phyloP scores from a whole-genome alignment of 2,113 vertebrate species.

The Candoia aspera region DNA sequence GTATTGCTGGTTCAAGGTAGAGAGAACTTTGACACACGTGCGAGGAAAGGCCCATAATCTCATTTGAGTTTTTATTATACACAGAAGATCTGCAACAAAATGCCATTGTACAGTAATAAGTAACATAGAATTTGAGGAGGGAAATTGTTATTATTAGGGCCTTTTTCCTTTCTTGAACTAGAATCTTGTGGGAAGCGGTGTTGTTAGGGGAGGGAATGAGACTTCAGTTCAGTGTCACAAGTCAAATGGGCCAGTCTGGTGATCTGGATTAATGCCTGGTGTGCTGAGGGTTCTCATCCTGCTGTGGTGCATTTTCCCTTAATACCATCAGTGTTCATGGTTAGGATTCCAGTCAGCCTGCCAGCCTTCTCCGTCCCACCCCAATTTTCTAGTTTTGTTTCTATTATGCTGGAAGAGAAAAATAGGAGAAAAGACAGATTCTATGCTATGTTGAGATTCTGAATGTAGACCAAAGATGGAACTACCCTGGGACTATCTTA shows the following conservation, averaged over 20 bases:
- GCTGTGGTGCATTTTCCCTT: neutral
- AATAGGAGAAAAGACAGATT: neutral
- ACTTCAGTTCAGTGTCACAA: neutral
- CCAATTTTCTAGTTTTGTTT: neutral
- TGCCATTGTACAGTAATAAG: too few species aligned
- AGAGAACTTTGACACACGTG: neutral
- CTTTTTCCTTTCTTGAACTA: too few species aligned
- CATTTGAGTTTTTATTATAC: too few species aligned
- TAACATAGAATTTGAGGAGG: too few species aligned
- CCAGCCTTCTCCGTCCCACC: neutral
- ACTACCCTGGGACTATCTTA: neutral
- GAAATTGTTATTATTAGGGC: too few species aligned
- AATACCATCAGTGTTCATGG: neutral
- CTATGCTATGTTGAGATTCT: neutral
- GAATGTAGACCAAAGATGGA: neutral
- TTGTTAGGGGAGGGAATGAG: neutral
- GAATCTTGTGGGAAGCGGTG: neutral
- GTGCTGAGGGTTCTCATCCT: neutral
- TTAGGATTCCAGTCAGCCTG: neutral
- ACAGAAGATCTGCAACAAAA: too few species aligned
- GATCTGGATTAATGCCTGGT: neutral
- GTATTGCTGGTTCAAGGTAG: neutral
- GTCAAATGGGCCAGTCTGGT: neutral
- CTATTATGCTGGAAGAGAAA: neutral
- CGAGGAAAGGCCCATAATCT: too few species aligned